Percentiles rank a stretch among this genome's conserved stretches.
These are phyloP conservation scores for Dysmachus trigonus DNA, from an alignment of 2,888 invertebrate species.

Conservation along the genomic window DNA sequence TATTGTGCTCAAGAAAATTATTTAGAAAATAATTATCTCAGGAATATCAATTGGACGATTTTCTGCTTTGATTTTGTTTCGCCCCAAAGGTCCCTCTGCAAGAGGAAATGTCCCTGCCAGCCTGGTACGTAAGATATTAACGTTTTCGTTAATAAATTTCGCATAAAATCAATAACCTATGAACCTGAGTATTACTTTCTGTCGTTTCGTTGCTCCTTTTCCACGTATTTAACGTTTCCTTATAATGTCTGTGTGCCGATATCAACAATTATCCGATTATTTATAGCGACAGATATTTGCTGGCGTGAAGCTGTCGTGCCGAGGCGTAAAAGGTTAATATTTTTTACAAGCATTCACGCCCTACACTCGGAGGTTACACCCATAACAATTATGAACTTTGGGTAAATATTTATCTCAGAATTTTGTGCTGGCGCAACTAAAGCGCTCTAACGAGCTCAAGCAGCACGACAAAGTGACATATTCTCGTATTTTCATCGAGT, in stretches of 20 bases:
- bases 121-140: conserved; percentile 18
- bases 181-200: not conserved
- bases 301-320: not conserved
- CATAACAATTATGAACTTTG: conserved; percentile 1
- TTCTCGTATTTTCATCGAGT: not conserved
- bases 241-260: not conserved
- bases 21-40: not conserved
- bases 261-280: conserved; percentile 15
- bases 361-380: not conserved
- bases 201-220: not conserved
- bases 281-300: conserved; percentile 13
- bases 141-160: conserved; percentile 17
- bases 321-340: not conserved
- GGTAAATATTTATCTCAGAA: not conserved
- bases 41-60: not conserved
- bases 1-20: not conserved
- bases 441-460: not conserved
- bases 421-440: not conserved
- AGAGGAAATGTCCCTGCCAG: not conserved
- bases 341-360: not conserved
- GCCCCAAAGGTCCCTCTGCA: not conserved
- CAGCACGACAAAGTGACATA: not conserved
- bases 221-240: not conserved
- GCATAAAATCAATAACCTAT: conserved; percentile 7
- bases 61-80: not conserved